Base-by-base conservation (phyloP, 2,797 vertebrate genomes). In the Telmatherina bonti region DNA sequence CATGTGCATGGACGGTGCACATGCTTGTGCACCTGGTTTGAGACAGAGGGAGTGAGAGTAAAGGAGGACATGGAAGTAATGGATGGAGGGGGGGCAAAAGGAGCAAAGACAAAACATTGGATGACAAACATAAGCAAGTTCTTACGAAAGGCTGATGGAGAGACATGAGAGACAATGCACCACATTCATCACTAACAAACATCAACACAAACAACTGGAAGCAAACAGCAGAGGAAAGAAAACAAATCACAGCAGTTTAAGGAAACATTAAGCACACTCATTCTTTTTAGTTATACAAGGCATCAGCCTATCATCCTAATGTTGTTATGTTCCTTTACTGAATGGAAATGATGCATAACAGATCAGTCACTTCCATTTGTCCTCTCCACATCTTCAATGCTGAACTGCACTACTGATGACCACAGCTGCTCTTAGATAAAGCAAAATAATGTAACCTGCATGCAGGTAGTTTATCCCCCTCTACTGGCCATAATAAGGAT, bases 391-490 rank as follows among this genome's bases (percentile, higher is more conserved):
- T 81, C 68, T 84, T 74, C 69, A 72, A 67, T 36, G 7, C 82
- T 71, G 74, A 78, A 82, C 71, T 71, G 59, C 47, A 49, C 67
- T 36, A 43, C 68, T 20, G 5, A 63, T 64, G 45, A 72, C 71
- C 69, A 76, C 76, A 70, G 66, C 65, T 76, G 82, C 72, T 22
- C 58, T 73, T 64, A 33, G 29, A 29, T 52, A 22, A 75, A 45
- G 62, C 56, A 41, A 33, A 74, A 62, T 26, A 49, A 49, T 30
- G 10, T 18, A 22, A 60, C 41, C 38, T 74, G 72, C 83, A 82
- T 18, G 62, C 70, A 86, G 76, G 85, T 83, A 77, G 69, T 84
- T 88, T 90, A 81, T 67, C 87, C 77, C 94, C 93, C 93, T 91
- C 95, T 93, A 84, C 89, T 93, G 95, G 91, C 35, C 70, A 36